These are phyloP conservation scores for Eilema sororculum DNA, from an alignment of 2,888 invertebrate genomes.

Conservation along the genomic window DNA sequence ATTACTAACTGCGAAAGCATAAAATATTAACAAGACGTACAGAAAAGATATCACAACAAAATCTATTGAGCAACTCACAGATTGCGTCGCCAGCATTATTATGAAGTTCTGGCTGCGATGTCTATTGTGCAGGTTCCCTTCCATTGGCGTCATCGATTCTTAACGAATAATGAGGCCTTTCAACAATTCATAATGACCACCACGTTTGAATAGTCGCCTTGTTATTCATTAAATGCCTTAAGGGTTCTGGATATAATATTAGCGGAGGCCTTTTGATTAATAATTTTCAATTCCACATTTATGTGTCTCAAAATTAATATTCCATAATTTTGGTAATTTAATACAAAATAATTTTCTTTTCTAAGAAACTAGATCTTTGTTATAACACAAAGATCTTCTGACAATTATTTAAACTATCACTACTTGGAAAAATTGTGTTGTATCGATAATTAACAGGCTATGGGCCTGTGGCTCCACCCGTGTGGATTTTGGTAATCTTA, in stretches of 20 bases:
- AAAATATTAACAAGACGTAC: not conserved
- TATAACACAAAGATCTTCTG: too few relatives aligned
- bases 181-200: constrained; percentile 46
- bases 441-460: too few relatives aligned
- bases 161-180: constrained; percentile 53
- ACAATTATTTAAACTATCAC: too few relatives aligned
- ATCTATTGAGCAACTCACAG: constrained; percentile 22
- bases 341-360: not conserved
- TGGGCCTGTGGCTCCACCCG: too few relatives aligned
- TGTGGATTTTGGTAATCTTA: too few relatives aligned
- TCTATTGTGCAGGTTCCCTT: constrained; percentile 51
- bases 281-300: not conserved
- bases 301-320: not conserved
- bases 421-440: too few relatives aligned
- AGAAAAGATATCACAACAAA: not conserved
- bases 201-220: constrained; percentile 10
- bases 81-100: constrained; percentile 33
- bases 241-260: not conserved
- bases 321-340: not conserved
- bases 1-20: not conserved
- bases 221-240: constrained; percentile 4
- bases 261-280: not conserved
- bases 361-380: too few relatives aligned
- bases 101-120: constrained; percentile 43
- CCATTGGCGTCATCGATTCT: constrained; percentile 51